These are phyloP conservation scores for Teleogryllus occipitalis DNA, from an alignment of 1,140 invertebrate species.

Conservation along the genomic window DNA sequence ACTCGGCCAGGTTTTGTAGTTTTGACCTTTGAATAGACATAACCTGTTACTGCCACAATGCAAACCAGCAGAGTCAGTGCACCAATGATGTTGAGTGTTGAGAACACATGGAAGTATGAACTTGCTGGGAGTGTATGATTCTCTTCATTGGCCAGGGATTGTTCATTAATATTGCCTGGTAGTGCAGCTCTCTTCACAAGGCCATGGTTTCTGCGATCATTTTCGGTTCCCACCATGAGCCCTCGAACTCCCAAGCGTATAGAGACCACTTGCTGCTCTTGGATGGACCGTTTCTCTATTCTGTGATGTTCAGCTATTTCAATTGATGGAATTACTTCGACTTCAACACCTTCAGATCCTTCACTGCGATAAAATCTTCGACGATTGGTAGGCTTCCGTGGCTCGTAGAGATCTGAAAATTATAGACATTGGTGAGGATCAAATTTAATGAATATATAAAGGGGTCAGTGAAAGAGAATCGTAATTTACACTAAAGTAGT, in stretches of 20 bases:
- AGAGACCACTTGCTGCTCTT: constrained; percentile 16
- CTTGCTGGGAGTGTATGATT: neutral
- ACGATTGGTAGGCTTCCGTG: constrained; percentile 9
- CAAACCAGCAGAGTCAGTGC: neutral
- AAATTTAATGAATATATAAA: too few relatives aligned
- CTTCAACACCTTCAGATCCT: neutral
- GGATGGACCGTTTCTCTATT: constrained; percentile 13
- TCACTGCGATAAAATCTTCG: constrained; percentile 14
- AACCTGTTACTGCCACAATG: neutral
- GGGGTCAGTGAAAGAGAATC: too few relatives aligned
- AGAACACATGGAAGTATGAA: neutral
- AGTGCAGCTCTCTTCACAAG: constrained; percentile 10
- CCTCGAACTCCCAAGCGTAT: constrained; percentile 18
- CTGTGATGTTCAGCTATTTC: neutral
- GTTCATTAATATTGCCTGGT: neutral
- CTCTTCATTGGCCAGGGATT: neutral
- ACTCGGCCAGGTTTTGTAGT: neutral
- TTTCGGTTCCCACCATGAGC: constrained; percentile 19
- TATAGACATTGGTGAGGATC: too few relatives aligned
- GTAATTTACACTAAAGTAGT: too few relatives aligned
- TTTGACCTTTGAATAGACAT: neutral
- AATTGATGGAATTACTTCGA: neutral
- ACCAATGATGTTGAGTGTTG: neutral
- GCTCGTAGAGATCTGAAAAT: constrained; percentile 18
- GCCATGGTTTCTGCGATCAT: constrained; percentile 7